phyloP scores from a whole-genome alignment of 2,113 vertebrate species.

The Noturus placidus region DNA sequence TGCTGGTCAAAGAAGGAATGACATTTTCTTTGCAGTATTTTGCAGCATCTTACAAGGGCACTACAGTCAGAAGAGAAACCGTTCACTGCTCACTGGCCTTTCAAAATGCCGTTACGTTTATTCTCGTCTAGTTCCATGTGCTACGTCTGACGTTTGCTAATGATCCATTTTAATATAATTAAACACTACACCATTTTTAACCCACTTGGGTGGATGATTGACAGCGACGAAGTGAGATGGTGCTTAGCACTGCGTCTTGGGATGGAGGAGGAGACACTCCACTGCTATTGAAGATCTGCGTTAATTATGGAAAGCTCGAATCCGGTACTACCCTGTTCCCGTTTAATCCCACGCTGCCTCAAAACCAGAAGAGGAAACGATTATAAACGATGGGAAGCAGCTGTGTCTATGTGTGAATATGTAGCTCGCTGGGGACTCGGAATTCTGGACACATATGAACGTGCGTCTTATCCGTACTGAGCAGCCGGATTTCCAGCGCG shows the following conservation, averaged over 20 bases:
- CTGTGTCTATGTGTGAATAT: not conserved
- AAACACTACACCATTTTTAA: not conserved
- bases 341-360: constrained; percentile 54
- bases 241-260: not conserved
- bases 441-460: not conserved
- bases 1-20: constrained; percentile 5
- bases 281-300: constrained; percentile 40
- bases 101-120: not conserved
- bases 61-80: not conserved
- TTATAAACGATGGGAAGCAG: constrained; percentile 1
- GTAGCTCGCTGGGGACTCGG: not conserved
- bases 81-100: not conserved
- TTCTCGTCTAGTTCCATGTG: not conserved
- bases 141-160: not conserved
- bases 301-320: constrained; percentile 62
- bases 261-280: not conserved
- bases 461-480: not conserved
- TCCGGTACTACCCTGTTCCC: constrained; percentile 42
- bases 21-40: not conserved
- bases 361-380: constrained; percentile 25
- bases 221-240: constrained; percentile 10
- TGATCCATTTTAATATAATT: not conserved
- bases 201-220: constrained; percentile 16
- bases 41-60: constrained; percentile 33
- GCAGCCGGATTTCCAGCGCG: not conserved